Percentiles rank a stretch among this genome's conserved stretches.
Evolutionary conservation across 2,797 vertebrate species (phyloP).

Genomic region (Toxotes lorentzi): DNA sequence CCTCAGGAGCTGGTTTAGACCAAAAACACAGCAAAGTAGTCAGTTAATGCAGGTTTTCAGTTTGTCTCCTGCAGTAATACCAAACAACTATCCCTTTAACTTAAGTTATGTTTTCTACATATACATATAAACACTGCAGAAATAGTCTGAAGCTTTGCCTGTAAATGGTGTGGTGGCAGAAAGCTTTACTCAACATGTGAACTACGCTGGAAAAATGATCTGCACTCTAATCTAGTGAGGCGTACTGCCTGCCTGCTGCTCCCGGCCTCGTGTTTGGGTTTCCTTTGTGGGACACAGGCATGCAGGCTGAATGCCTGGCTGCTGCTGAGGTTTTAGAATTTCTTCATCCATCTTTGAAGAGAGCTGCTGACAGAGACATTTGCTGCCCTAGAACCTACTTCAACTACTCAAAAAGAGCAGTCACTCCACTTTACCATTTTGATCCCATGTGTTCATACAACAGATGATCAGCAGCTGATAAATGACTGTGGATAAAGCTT

Average conservation of each 20-base stretch:
- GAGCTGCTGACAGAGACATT: conserved; percentile 52
- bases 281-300: conserved; percentile 33
- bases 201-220: conserved; percentile 53
- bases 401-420: neutral
- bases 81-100: no score
- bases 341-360: conserved; percentile 42
- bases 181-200: conserved; percentile 18
- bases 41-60: no score
- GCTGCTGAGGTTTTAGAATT: conserved; percentile 48
- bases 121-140: conserved; percentile 50
- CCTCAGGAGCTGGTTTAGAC: no score
- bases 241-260: conserved; percentile 25
- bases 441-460: neutral
- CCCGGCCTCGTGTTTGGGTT: conserved; percentile 36
- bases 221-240: conserved; percentile 40
- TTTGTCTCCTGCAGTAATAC: no score
- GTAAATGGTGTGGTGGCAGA: conserved; percentile 51
- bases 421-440: neutral
- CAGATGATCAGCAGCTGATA: neutral
- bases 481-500: neutral
- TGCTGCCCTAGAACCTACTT: conserved; percentile 9
- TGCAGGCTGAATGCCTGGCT: conserved; percentile 25
- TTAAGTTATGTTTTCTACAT: no score
- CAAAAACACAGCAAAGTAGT: no score
- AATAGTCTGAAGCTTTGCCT: conserved; percentile 50